A percentile compares a stretch with the other conserved stretches of the same genome.
phyloP scores from a whole-genome alignment of 2,888 invertebrate species.

The Dasysyrphus albostriatus region DNA sequence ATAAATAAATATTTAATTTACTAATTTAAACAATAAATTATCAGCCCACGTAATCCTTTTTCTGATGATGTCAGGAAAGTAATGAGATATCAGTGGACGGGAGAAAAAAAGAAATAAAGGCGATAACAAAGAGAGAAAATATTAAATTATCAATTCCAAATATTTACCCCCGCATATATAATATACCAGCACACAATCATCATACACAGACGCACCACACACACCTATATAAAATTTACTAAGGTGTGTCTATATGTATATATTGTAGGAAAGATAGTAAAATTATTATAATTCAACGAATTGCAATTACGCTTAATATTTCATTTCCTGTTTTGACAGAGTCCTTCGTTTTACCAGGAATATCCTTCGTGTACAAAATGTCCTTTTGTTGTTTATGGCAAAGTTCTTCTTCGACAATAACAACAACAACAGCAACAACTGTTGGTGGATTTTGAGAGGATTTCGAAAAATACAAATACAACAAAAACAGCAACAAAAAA shows the following conservation, averaged over 20 bases:
- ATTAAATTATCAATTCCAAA: conserved; percentile 40
- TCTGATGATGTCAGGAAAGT: neutral
- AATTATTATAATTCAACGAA: conserved; percentile 65
- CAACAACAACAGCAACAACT: too few relatives aligned
- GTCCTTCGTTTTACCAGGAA: conserved; percentile 7
- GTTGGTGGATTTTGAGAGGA: conserved; percentile 12
- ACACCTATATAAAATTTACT: too few relatives aligned
- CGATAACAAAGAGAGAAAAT: conserved; percentile 12
- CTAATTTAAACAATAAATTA: conserved; percentile 68
- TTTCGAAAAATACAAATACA: conserved; percentile 1
- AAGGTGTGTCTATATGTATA: too few relatives aligned
- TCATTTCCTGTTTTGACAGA: conserved; percentile 53
- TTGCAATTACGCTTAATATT: conserved; percentile 72
- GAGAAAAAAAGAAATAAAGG: neutral
- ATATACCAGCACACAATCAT: neutral
- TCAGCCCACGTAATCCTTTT: conserved; percentile 30
- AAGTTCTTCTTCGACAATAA: conserved; percentile 30
- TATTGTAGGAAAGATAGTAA: conserved; percentile 1
- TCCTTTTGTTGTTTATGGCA: conserved; percentile 28
- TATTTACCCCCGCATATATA: neutral
- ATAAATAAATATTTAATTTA: conserved; percentile 65
- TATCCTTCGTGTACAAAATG: neutral
- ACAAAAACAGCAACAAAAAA: conserved; percentile 1
- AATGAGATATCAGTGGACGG: neutral
- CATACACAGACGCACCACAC: neutral